Conservation (phyloP, 1,140 invertebrate species). For the Drosophila nigrodunni region DNA sequence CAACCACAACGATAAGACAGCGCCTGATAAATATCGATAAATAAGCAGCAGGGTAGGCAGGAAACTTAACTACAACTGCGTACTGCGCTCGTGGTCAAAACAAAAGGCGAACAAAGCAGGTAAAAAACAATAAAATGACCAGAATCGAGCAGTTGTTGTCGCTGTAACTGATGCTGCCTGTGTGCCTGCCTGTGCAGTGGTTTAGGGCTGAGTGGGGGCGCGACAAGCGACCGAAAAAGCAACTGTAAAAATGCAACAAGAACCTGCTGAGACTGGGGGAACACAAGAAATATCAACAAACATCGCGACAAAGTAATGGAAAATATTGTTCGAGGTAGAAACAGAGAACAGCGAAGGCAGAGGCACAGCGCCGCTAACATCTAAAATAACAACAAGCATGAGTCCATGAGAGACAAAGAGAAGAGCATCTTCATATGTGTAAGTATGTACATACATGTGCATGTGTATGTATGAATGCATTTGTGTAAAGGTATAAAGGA, state of each 20-base stretch:
- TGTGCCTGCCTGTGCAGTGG: conserved; percentile 8
- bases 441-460: too few relatives aligned
- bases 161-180: conserved; percentile 16
- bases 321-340: conserved; percentile 67
- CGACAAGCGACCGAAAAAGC: conserved; percentile 39
- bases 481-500: conserved; percentile 4
- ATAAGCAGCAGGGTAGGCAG: conserved; percentile 46
- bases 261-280: conserved; percentile 58
- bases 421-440: conserved; percentile 2
- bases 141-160: conserved; percentile 16
- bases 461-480: not conserved
- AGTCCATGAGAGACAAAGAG: conserved; percentile 21
- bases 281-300: conserved; percentile 47
- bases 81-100: conserved; percentile 48
- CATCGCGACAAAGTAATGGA: conserved; percentile 68
- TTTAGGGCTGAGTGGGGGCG: conserved; percentile 29
- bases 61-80: conserved; percentile 17
- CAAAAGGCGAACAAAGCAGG: conserved; percentile 52
- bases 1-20: conserved; percentile 50
- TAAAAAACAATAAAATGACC: conserved; percentile 30
- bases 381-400: conserved; percentile 66
- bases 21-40: conserved; percentile 73
- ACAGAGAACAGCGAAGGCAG: conserved; percentile 30
- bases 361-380: conserved; percentile 41
- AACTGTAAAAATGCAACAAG: conserved; percentile 78